Evolutionary conservation across 2,888 invertebrate species (phyloP).

Genomic region (Drosophila emarginata): DNA sequence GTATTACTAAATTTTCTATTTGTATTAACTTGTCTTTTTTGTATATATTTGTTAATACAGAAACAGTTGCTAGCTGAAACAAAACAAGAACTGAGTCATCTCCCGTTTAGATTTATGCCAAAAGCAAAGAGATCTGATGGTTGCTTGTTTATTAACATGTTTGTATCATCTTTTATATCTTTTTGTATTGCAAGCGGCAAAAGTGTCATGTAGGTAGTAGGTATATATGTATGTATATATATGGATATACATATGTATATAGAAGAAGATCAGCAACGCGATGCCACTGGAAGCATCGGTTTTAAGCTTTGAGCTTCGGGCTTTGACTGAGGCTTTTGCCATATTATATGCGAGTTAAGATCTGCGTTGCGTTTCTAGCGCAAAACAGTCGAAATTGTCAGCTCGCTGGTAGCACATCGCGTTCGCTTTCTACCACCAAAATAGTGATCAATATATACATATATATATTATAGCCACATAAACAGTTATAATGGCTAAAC

Average conservation of each 20-base stretch:
- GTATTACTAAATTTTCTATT: too few species aligned
- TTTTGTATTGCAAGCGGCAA: slow-evolving; percentile 44
- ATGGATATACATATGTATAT: neutral
- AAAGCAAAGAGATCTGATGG: slow-evolving; percentile 12
- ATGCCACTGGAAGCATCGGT: slow-evolving; percentile 19
- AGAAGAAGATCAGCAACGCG: slow-evolving; percentile 64
- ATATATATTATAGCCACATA: neutral
- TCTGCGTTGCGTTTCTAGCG: slow-evolving; percentile 64
- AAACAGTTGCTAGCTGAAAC: slow-evolving; percentile 55
- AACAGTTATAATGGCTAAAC: slow-evolving; percentile 65
- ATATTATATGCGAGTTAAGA: slow-evolving; percentile 62
- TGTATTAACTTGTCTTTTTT: neutral
- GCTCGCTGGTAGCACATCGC: slow-evolving; percentile 74
- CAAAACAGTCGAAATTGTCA: slow-evolving; percentile 76
- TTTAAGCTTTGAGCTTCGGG: slow-evolving; percentile 28
- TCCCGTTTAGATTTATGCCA: slow-evolving; percentile 30
- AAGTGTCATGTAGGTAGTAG: slow-evolving; percentile 38
- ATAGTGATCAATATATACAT: slow-evolving; percentile 16
- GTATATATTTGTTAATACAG: slow-evolving; percentile 34
- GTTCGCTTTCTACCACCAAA: slow-evolving; percentile 46
- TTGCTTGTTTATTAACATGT: slow-evolving; percentile 67
- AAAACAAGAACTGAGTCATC: slow-evolving; percentile 54
- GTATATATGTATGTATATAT: neutral
- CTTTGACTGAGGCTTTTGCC: slow-evolving; percentile 32
- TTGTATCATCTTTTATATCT: slow-evolving; percentile 54